A percentile compares a stretch with the other conserved stretches of the same genome.
Conservation (phyloP, 2,888 invertebrate species). For the Isotomurus palustris region DNA sequence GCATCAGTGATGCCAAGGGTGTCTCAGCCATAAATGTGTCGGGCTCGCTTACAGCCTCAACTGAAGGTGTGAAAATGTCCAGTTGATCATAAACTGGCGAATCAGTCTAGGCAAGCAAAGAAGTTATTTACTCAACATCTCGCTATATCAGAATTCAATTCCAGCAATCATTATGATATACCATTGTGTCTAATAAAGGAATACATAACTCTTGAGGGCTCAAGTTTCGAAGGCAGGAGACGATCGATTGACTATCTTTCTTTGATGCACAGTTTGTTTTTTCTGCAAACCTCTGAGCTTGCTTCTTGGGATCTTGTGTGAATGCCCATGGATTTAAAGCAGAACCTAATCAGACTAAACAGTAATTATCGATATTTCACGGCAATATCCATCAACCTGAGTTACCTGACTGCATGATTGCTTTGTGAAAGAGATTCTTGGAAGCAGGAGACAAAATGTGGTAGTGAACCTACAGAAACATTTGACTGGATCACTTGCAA, state of each 20-base stretch:
- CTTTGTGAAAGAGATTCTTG: slow-evolving; percentile 13
- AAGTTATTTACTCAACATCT: no score
- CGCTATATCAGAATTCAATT: no score
- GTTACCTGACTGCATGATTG: slow-evolving; percentile 20
- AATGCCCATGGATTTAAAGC: slow-evolving; percentile 14
- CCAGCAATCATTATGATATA: no score
- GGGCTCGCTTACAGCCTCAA: slow-evolving; percentile 16
- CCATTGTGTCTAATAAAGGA: slow-evolving; percentile 4
- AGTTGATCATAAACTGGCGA: not conserved
- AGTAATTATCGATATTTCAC: no score
- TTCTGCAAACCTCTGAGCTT: slow-evolving; percentile 6
- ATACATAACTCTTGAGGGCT: slow-evolving; percentile 12
- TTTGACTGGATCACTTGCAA: not conserved
- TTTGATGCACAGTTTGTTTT: slow-evolving; percentile 8
- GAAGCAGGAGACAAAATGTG: slow-evolving; percentile 20
- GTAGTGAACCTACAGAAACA: slow-evolving; percentile 10
- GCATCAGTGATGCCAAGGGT: slow-evolving; percentile 8
- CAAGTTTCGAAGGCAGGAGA: slow-evolving; percentile 15
- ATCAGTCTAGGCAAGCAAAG: not conserved
- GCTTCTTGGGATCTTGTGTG: not conserved
- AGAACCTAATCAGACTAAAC: not conserved
- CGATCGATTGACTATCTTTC: no score
- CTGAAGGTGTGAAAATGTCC: slow-evolving; percentile 18
- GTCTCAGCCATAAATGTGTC: slow-evolving; percentile 25
- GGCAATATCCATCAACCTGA: no score